phyloP scores from a whole-genome alignment of 2,113 vertebrate species.

The Atherinomorus stipes region DNA sequence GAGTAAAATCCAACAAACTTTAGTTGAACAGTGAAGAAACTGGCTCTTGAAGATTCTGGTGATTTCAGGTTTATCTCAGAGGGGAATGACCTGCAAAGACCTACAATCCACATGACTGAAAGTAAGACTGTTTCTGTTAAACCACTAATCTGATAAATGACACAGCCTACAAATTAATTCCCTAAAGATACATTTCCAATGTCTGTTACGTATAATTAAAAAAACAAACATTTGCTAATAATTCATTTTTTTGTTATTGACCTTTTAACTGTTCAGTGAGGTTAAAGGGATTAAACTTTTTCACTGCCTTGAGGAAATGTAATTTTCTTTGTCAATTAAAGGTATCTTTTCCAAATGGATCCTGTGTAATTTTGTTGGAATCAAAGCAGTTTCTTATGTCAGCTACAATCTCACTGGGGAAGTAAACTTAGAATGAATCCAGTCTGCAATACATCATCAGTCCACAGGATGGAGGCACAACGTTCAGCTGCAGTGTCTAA shows the following conservation, averaged over 20 bases:
- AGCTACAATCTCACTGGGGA: slow-evolving; percentile 48
- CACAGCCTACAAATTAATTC: too few relatives aligned
- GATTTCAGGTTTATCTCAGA: fast-evolving
- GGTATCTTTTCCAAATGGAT: fast-evolving
- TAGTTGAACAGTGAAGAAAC: slow-evolving; percentile 35
- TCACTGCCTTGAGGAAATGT: background rate
- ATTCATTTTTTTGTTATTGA: too few relatives aligned
- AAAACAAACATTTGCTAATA: too few relatives aligned
- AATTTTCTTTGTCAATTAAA: too few relatives aligned
- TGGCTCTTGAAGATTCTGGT: slow-evolving; percentile 63
- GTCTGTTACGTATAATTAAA: too few relatives aligned
- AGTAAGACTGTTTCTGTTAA: slow-evolving; percentile 23
- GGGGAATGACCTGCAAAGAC: fast-evolving
- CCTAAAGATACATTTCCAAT: too few relatives aligned
- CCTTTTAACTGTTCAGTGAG: too few relatives aligned
- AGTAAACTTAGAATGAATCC: background rate
- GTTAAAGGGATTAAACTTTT: too few relatives aligned
- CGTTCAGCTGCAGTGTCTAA: slow-evolving; percentile 51
- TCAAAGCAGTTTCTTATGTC: background rate
- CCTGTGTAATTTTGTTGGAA: slow-evolving; percentile 39
- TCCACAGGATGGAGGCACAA: slow-evolving; percentile 5
- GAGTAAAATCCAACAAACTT: background rate
- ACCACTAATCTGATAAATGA: background rate
- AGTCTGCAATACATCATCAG: background rate
- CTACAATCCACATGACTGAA: background rate